phyloP scores from a whole-genome alignment of 2,797 vertebrate genomes.

The Lutjanus campechanus region DNA sequence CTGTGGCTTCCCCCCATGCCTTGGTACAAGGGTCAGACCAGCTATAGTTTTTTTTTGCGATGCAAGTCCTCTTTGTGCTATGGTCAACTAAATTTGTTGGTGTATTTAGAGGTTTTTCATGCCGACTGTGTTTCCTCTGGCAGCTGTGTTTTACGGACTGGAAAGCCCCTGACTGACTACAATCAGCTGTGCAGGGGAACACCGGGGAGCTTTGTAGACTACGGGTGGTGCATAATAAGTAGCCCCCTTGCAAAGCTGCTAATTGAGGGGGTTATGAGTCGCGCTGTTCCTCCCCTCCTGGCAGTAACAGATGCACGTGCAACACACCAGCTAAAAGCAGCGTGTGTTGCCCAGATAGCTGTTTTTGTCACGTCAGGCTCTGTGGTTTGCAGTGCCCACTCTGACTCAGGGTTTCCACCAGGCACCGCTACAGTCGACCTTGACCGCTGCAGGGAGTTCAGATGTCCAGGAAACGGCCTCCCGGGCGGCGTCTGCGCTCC shows the following conservation, averaged over 20 bases:
- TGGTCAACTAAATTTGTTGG: slow-evolving; percentile 29
- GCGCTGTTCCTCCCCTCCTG: slow-evolving; percentile 45
- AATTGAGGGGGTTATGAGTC: slow-evolving; percentile 61
- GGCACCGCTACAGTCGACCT: slow-evolving; percentile 33
- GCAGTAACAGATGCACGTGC: slow-evolving; percentile 46
- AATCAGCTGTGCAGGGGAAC: slow-evolving; percentile 63
- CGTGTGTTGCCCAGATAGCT: slow-evolving; percentile 22
- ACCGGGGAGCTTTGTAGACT: slow-evolving; percentile 47
- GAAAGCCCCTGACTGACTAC: slow-evolving; percentile 57
- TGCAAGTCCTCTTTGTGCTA: slow-evolving; percentile 56
- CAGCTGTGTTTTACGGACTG: slow-evolving; percentile 57
- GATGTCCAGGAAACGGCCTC: slow-evolving; percentile 54
- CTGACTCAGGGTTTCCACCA: slow-evolving; percentile 69
- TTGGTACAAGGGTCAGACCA: slow-evolving; percentile 18
- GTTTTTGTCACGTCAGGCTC: slow-evolving; percentile 46
- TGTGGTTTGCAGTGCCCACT: slow-evolving; percentile 33
- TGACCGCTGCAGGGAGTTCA: slow-evolving; percentile 40
- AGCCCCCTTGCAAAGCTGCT: slow-evolving; percentile 65
- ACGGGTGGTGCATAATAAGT: slow-evolving; percentile 64
- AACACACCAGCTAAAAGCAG: slow-evolving; percentile 23
- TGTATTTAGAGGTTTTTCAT: slow-evolving; percentile 27
- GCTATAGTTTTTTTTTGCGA: slow-evolving; percentile 53
- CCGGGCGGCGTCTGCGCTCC: slow-evolving; percentile 39
- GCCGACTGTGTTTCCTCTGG: slow-evolving; percentile 36
- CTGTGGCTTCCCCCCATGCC: neutral